phyloP scores from a whole-genome alignment of 2,888 invertebrate genomes.

The Xylota segnis region DNA sequence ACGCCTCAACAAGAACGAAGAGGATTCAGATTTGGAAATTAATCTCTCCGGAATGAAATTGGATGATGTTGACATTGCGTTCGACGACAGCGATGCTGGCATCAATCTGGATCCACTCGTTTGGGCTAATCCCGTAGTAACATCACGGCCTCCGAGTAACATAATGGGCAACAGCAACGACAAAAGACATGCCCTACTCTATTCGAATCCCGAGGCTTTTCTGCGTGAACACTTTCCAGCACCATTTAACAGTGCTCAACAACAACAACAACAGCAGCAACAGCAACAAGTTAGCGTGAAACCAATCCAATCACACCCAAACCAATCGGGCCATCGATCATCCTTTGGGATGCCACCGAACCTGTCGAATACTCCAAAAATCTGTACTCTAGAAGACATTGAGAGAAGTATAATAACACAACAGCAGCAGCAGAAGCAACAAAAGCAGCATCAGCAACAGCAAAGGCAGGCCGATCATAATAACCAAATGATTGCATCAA shows the following conservation, averaged over 20 bases:
- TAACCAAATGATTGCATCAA: conserved; percentile 76
- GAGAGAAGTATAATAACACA: conserved; percentile 84
- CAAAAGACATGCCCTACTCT: conserved; percentile 47
- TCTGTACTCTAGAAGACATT: conserved; percentile 84
- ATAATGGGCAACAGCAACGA: conserved; percentile 66
- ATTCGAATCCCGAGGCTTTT: conserved; percentile 79
- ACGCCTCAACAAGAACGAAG: conserved; percentile 77
- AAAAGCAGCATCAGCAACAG: conserved; percentile 77
- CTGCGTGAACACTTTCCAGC: conserved; percentile 81
- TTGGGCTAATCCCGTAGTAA: conserved; percentile 84
- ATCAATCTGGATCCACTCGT: conserved; percentile 84
- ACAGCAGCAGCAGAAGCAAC: conserved; percentile 81
- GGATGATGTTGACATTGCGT: conserved; percentile 83
- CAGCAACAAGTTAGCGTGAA: conserved; percentile 39
- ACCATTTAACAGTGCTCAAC: conserved; percentile 78
- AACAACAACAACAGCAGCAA: conserved; percentile 51
- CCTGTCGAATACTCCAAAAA: conserved; percentile 80
- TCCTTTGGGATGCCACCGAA: conserved; percentile 78
- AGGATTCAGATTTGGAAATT: conserved; percentile 83
- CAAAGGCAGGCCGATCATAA: conserved; percentile 71
- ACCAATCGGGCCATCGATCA: conserved; percentile 62
- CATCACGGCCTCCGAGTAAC: conserved; percentile 49
- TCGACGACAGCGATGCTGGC: conserved; percentile 81
- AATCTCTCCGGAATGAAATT: conserved; percentile 83
- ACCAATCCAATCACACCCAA: conserved; percentile 38